These are phyloP conservation scores for Drosophila kurseongensis DNA, from an alignment of 1,140 invertebrate species.

Conservation along the genomic window DNA sequence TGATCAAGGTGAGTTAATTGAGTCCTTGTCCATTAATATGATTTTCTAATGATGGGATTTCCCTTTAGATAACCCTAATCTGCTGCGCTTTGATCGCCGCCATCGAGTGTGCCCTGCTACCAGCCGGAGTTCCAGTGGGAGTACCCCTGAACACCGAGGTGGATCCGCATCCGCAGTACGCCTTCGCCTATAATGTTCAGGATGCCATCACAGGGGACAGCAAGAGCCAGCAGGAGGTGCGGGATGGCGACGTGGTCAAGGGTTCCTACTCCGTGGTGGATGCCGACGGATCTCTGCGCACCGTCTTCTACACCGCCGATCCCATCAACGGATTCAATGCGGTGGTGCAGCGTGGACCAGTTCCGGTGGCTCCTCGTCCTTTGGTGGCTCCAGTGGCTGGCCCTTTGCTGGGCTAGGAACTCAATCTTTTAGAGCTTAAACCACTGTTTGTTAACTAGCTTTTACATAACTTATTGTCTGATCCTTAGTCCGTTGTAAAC, in stretches of 20 bases:
- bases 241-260: constrained; percentile 87
- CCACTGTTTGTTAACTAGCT: constrained; percentile 38
- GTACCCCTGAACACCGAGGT: constrained; percentile 85
- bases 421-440: neutral
- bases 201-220: constrained; percentile 87
- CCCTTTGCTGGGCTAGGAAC: constrained; percentile 54
- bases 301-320: constrained; percentile 87
- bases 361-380: constrained; percentile 41
- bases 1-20: constrained; percentile 66
- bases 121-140: constrained; percentile 71
- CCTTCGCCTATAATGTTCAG: constrained; percentile 87
- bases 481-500: constrained; percentile 34
- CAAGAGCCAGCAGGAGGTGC: constrained; percentile 87
- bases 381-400: constrained; percentile 51
- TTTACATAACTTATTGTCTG: constrained; percentile 73
- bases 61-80: constrained; percentile 49
- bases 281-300: constrained; percentile 86
- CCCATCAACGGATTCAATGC: constrained; percentile 88
- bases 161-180: constrained; percentile 87
- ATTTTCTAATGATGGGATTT: neutral
- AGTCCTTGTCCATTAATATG: neutral
- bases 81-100: constrained; percentile 62
- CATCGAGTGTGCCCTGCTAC: constrained; percentile 65
- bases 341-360: constrained; percentile 85
- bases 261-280: constrained; percentile 87